phyloP scores from a whole-genome alignment of 1,140 invertebrate genomes.

The Ceratoteleas bidentatus region DNA sequence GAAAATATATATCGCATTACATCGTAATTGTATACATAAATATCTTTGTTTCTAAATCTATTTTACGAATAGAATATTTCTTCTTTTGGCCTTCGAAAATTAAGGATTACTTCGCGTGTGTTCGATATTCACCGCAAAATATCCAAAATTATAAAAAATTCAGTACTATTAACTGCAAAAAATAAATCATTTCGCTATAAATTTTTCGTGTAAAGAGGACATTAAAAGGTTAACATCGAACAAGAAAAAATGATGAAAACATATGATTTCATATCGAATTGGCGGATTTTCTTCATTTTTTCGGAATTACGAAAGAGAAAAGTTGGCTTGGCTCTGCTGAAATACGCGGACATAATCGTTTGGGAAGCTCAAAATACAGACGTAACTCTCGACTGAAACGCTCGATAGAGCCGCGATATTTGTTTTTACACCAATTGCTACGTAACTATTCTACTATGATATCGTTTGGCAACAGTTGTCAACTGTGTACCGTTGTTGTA shows the following conservation, averaged over 20 bases:
- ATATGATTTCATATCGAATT: no score
- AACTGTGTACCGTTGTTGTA: slow-evolving; percentile 67
- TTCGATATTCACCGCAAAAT: background rate
- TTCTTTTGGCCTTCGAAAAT: background rate
- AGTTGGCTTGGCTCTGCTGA: slow-evolving; percentile 75
- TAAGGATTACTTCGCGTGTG: no score
- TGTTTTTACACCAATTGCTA: slow-evolving; percentile 74
- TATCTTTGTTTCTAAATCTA: slow-evolving; percentile 42
- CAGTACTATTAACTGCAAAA: no score
- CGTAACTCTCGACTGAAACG: slow-evolving; percentile 61
- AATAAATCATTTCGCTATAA: no score
- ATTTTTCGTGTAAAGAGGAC: no score
- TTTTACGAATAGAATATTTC: slow-evolving; percentile 32
- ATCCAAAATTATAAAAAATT: no score
- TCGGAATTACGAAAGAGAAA: slow-evolving; percentile 6
- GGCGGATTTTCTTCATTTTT: slow-evolving; percentile 21
- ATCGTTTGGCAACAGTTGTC: slow-evolving; percentile 75
- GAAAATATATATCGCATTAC: slow-evolving; percentile 50
- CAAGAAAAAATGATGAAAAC: no score
- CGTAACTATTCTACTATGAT: slow-evolving; percentile 75
- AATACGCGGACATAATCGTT: slow-evolving; percentile 68
- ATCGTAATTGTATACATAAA: slow-evolving; percentile 50
- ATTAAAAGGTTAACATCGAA: no score
- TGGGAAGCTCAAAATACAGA: slow-evolving; percentile 72
- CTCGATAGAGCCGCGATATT: slow-evolving; percentile 60